Percentiles rank a stretch among this genome's conserved stretches.
phyloP scores from a whole-genome alignment of 2,888 invertebrate species.

The Mechanitis messenoides region DNA sequence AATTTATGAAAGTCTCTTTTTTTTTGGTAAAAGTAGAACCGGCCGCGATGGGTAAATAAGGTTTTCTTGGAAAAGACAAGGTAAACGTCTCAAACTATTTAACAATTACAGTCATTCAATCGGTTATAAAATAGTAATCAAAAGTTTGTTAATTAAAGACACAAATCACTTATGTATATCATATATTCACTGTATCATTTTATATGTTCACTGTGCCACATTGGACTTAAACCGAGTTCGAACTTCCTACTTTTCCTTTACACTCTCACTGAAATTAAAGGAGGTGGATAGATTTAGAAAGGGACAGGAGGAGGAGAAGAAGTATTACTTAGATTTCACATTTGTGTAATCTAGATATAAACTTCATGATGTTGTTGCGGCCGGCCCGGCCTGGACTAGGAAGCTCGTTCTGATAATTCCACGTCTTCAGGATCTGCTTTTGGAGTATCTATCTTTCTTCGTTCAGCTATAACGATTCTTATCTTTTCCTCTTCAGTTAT shows the following conservation, averaged over 20 bases:
- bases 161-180: constrained; percentile 16
- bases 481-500: constrained; percentile 74
- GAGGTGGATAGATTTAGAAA: constrained; percentile 33
- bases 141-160: constrained; percentile 37
- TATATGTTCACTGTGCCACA: constrained; percentile 40
- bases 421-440: constrained; percentile 59
- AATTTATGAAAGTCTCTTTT: constrained; percentile 66
- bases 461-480: constrained; percentile 78
- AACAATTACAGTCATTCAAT: constrained; percentile 34
- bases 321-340: constrained; percentile 24
- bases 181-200: constrained; percentile 14
- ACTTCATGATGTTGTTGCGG: constrained; percentile 73
- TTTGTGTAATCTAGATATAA: constrained; percentile 57
- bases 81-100: constrained; percentile 27
- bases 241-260: constrained; percentile 53
- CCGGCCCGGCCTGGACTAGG: constrained; percentile 75
- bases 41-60: constrained; percentile 57
- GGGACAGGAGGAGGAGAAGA: constrained; percentile 13
- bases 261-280: constrained; percentile 44
- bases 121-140: constrained; percentile 46
- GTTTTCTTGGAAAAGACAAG: constrained; percentile 26
- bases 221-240: constrained; percentile 63
- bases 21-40: constrained; percentile 55
- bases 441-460: constrained; percentile 75
- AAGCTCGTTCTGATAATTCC: constrained; percentile 64